Percentiles rank a stretch among this genome's conserved stretches.
phyloP scores from a whole-genome alignment of 2,888 invertebrate species.

The Adelognathus sp. region DNA sequence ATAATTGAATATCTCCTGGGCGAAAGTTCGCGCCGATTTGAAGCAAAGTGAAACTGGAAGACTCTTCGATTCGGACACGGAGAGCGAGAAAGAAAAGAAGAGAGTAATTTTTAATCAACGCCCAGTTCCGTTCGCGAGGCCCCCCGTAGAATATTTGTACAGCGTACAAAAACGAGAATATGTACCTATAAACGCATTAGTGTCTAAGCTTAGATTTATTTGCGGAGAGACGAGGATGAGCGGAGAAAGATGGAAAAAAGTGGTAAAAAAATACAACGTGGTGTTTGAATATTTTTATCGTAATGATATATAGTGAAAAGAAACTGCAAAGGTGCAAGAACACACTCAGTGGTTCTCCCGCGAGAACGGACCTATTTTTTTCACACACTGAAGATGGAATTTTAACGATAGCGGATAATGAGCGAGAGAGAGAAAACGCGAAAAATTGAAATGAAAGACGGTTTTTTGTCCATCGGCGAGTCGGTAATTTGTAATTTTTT shows the following conservation, averaged over 20 bases:
- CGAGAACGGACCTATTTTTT: constrained; percentile 62
- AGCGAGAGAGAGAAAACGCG: constrained; percentile 5
- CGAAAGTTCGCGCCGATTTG: not conserved
- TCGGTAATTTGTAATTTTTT: constrained; percentile 60
- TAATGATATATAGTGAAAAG: constrained; percentile 56
- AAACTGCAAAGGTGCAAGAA: too few relatives aligned
- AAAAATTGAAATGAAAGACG: not conserved
- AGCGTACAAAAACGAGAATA: constrained; percentile 61
- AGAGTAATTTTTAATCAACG: constrained; percentile 11
- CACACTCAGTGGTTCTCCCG: constrained; percentile 56
- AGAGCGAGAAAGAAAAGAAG: not conserved
- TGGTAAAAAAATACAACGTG: constrained; percentile 41
- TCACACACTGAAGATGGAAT: constrained; percentile 61
- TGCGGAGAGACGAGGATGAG: too few relatives aligned
- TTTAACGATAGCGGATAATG: constrained; percentile 55
- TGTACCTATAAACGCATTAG: constrained; percentile 60
- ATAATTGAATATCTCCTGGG: constrained; percentile 11
- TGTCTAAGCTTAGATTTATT: constrained; percentile 59
- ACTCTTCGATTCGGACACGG: constrained; percentile 35
- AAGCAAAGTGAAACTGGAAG: constrained; percentile 7
- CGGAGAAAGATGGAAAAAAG: too few relatives aligned
- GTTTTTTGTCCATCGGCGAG: constrained; percentile 45
- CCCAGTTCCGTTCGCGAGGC: constrained; percentile 54
- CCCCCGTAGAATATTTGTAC: constrained; percentile 61
- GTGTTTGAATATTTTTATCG: constrained; percentile 63